phyloP scores from a whole-genome alignment of 2,797 vertebrate genomes.

The Orestias chungarensis region DNA sequence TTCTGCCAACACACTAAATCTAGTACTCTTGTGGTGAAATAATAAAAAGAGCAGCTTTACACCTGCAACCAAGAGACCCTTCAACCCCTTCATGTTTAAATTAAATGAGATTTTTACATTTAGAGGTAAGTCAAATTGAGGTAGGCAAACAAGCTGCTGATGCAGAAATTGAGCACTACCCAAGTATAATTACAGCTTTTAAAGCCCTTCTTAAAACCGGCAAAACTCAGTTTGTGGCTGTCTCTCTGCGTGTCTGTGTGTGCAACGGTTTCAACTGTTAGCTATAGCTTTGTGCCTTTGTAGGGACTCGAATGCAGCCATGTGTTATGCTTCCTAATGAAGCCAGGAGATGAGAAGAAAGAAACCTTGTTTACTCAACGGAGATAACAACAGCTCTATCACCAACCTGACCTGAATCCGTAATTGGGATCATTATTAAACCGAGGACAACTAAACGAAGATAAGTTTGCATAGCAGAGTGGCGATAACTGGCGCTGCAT shows the following conservation, averaged over 20 bases:
- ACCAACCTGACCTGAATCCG: slow-evolving; percentile 71
- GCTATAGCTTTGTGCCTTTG: slow-evolving; percentile 60
- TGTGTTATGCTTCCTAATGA: slow-evolving; percentile 74
- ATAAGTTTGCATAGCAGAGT: slow-evolving; percentile 68
- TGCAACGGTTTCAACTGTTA: slow-evolving; percentile 38
- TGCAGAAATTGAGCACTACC: slow-evolving; percentile 21
- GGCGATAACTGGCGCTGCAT: slow-evolving; percentile 53
- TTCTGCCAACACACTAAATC: not conserved
- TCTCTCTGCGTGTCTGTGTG: slow-evolving; percentile 24
- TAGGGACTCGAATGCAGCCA: slow-evolving; percentile 39
- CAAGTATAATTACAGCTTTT: slow-evolving; percentile 27
- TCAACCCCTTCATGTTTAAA: slow-evolving; percentile 20
- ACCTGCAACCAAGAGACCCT: not conserved
- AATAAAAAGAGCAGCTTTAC: not conserved
- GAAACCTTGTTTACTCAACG: slow-evolving; percentile 74
- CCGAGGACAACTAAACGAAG: slow-evolving; percentile 56
- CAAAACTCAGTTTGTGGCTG: slow-evolving; percentile 11
- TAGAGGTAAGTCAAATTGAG: slow-evolving; percentile 13
- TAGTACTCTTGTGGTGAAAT: slow-evolving; percentile 1
- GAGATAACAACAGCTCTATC: slow-evolving; percentile 79
- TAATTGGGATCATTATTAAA: slow-evolving; percentile 78
- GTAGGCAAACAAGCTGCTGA: slow-evolving; percentile 24
- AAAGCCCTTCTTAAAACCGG: slow-evolving; percentile 35
- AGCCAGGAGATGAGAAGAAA: slow-evolving; percentile 64
- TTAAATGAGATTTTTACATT: slow-evolving; percentile 20